phyloP scores from a whole-genome alignment of 2,113 vertebrate species.

The Dromas ardeola region DNA sequence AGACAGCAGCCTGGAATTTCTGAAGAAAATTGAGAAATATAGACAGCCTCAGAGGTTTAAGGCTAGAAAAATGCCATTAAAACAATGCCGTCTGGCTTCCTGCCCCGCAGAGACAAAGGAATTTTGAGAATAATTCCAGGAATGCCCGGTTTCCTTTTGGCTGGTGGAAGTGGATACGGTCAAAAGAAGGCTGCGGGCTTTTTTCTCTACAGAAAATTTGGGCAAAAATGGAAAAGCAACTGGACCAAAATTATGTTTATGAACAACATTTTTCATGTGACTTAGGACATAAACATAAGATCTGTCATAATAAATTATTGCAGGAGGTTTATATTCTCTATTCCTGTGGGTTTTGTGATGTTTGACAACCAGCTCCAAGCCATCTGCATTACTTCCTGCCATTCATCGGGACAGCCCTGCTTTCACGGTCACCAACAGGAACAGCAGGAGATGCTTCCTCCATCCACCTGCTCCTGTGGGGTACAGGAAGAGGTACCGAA shows the following conservation, averaged over 20 bases:
- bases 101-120: conserved; percentile 9
- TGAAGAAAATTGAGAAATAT: neutral
- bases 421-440: neutral
- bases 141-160: conserved; percentile 22
- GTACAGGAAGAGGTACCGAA: accelerated
- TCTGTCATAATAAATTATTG: neutral
- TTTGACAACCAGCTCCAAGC: neutral
- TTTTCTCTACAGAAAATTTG: neutral
- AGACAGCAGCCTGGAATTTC: neutral
- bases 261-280: neutral
- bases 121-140: conserved; percentile 45
- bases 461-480: neutral
- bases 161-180: neutral
- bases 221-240: neutral
- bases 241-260: neutral
- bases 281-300: neutral
- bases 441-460: neutral
- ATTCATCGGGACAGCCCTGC: neutral
- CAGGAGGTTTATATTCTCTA: neutral
- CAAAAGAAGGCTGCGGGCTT: neutral
- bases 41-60: neutral
- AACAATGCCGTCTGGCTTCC: conserved; percentile 18
- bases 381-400: neutral
- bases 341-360: neutral
- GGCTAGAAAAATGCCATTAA: neutral